Evolutionary conservation across 2,113 vertebrate species (phyloP).

Genomic region (Galbula dea): DNA sequence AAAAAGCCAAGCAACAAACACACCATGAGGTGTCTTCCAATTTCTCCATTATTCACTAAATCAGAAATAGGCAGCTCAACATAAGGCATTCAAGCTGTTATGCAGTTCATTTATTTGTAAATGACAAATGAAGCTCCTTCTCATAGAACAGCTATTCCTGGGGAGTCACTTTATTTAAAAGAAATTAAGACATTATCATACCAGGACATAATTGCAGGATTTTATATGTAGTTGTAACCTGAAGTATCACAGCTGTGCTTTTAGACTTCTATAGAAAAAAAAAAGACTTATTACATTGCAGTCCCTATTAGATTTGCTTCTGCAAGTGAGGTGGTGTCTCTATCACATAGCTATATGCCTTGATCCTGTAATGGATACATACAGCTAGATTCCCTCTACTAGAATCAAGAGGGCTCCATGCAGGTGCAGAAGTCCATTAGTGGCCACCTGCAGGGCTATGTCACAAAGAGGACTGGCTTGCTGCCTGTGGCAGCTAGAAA

Average conservation of each 20-base stretch:
- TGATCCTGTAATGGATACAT: not conserved
- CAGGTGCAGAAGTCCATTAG: not conserved
- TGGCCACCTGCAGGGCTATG: not conserved
- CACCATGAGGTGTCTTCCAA: not conserved
- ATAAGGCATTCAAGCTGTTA: constrained; percentile 39
- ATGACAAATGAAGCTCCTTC: not conserved
- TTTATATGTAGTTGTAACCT: not conserved
- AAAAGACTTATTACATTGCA: not conserved
- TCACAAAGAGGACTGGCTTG: not conserved
- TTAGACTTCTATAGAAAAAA: not conserved
- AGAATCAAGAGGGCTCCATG: not conserved
- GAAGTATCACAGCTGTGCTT: not conserved
- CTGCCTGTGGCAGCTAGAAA: not conserved
- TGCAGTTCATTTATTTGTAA: constrained; percentile 4
- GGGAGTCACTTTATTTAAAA: constrained; percentile 22
- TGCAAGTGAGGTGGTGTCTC: no score
- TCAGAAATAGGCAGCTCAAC: not conserved
- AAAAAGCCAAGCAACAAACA: not conserved
- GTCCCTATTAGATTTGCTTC: not conserved
- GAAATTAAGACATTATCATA: not conserved
- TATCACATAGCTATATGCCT: accelerated
- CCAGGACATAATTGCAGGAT: not conserved
- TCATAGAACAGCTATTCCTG: constrained; percentile 6
- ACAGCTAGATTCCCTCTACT: not conserved
- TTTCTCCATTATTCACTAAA: constrained; percentile 36